These are phyloP conservation scores for Acarapis woodi DNA, from an alignment of 1,140 invertebrate species.

Conservation along the genomic window DNA sequence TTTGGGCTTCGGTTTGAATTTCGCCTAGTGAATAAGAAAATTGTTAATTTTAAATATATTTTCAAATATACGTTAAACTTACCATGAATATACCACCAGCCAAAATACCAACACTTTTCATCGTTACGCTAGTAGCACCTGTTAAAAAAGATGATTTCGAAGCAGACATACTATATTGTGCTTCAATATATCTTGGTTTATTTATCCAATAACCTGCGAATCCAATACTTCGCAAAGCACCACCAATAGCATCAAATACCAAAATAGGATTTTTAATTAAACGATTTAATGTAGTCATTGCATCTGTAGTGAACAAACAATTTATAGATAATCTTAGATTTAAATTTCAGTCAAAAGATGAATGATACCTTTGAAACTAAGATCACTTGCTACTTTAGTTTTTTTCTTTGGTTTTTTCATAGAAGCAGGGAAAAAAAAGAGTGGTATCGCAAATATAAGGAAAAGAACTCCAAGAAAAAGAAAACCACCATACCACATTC, in stretches of 20 bases:
- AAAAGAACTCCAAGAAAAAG: constrained; percentile 12
- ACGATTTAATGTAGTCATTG: background rate
- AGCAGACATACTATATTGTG: constrained; percentile 37
- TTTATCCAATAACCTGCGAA: constrained; percentile 43
- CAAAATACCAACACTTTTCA: constrained; percentile 35
- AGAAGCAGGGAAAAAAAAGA: constrained; percentile 13
- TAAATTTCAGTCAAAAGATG: constrained; percentile 2
- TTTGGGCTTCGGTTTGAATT: constrained; percentile 9
- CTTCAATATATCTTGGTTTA: constrained; percentile 42
- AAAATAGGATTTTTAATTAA: constrained; percentile 30
- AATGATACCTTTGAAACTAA: background rate
- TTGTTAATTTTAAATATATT: too few species aligned
- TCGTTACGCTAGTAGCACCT: constrained; percentile 28
- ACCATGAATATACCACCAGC: constrained; percentile 33
- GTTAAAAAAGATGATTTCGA: constrained; percentile 25
- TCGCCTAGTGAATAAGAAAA: too few species aligned
- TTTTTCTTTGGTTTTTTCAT: background rate
- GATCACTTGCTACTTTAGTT: background rate
- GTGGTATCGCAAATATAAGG: constrained; percentile 12
- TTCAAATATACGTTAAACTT: too few species aligned
- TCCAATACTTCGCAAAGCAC: constrained; percentile 35
- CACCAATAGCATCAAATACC: constrained; percentile 33
- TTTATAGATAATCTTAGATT: background rate
- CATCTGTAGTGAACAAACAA: constrained; percentile 19
- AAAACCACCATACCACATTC: constrained; percentile 26